These are phyloP conservation scores for Nothura maculosa DNA, from an alignment of 2,797 vertebrate species.

Conservation along the genomic window DNA sequence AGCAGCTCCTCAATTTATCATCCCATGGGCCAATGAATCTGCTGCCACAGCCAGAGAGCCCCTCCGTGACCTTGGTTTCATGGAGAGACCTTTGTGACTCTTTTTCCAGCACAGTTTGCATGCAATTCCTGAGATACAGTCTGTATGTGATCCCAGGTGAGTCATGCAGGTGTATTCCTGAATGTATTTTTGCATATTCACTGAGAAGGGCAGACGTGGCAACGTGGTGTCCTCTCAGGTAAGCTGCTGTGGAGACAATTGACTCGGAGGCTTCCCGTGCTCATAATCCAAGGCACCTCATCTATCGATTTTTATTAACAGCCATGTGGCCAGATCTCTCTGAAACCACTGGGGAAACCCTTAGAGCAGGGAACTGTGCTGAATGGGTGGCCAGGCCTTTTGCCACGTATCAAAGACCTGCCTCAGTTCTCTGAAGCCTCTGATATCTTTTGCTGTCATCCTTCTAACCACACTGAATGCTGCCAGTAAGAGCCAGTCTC, in stretches of 20 bases:
- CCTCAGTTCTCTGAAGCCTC: neutral
- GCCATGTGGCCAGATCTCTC: neutral
- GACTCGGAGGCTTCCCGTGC: neutral
- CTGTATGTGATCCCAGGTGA: neutral
- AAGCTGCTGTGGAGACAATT: neutral
- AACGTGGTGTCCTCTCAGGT: neutral
- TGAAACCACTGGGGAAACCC: neutral
- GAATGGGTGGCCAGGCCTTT: fast-evolving
- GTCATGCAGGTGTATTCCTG: neutral
- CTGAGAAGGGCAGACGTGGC: neutral
- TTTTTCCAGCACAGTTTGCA: neutral
- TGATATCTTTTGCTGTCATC: neutral
- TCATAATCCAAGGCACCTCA: neutral
- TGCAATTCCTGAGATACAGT: neutral
- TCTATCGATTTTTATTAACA: neutral
- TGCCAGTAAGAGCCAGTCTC: neutral
- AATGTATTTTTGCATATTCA: neutral
- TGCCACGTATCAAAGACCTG: too few species aligned
- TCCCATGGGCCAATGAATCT: neutral
- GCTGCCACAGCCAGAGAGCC: neutral
- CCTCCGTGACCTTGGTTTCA: fast-evolving
- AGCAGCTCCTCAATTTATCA: neutral
- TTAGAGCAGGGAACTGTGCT: neutral
- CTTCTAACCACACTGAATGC: neutral
- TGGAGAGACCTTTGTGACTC: neutral